phyloP scores from a whole-genome alignment of 1,140 invertebrate species.

The Armadillidium nasatum region DNA sequence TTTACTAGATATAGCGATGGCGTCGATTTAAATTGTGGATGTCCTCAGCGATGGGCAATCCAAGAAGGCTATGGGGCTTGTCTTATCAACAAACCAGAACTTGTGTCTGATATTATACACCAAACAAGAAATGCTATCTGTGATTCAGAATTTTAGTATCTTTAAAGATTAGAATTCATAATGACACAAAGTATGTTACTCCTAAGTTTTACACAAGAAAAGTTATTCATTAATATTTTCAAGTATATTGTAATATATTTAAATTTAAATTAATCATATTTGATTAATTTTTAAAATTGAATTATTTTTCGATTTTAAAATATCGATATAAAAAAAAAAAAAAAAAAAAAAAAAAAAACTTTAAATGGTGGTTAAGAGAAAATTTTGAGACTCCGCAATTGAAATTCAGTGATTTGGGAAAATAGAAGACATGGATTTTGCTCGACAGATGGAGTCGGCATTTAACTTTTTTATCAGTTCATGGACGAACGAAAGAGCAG shows the following conservation, averaged over 20 bases:
- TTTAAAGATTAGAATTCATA: constrained; percentile 78
- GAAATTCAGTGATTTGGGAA: too few relatives aligned
- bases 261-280: too few relatives aligned
- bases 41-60: constrained; percentile 92
- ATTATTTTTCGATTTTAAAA: too few relatives aligned
- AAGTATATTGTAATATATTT: too few relatives aligned
- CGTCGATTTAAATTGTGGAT: constrained; percentile 94
- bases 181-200: constrained; percentile 47
- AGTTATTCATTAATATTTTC: too few relatives aligned
- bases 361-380: too few relatives aligned
- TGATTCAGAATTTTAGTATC: constrained; percentile 72
- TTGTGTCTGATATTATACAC: constrained; percentile 73
- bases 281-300: too few relatives aligned
- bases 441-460: constrained; percentile 71
- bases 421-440: constrained; percentile 63
- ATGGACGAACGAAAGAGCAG: constrained; percentile 76
- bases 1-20: constrained; percentile 68
- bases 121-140: constrained; percentile 68
- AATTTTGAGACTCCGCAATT: too few relatives aligned
- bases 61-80: constrained; percentile 83
- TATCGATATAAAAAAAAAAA: too few relatives aligned
- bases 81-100: constrained; percentile 74
- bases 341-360: too few relatives aligned
- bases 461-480: constrained; percentile 79
- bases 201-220: too few relatives aligned